phyloP scores from a whole-genome alignment of 2,888 invertebrate species.

The Alentia gelatinosa region DNA sequence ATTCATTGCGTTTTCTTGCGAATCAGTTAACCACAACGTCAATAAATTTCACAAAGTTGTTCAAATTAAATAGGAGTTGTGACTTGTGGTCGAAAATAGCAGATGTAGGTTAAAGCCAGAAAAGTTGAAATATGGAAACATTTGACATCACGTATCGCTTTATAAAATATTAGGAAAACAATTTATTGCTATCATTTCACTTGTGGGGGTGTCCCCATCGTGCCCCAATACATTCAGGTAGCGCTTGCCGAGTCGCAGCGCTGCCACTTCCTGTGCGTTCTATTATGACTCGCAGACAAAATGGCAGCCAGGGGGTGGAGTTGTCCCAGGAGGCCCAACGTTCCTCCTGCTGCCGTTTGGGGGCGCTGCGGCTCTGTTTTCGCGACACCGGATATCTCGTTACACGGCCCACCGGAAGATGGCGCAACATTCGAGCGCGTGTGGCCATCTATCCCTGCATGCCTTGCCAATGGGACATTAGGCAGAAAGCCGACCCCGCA shows the following conservation, averaged over 20 bases:
- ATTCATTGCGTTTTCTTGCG: too few relatives aligned
- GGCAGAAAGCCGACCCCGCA: not conserved
- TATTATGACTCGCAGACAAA: not conserved
- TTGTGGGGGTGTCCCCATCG: too few relatives aligned
- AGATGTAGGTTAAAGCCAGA: too few relatives aligned
- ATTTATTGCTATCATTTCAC: too few relatives aligned
- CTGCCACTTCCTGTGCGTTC: not conserved
- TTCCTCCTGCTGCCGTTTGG: not conserved
- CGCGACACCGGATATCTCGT: conserved; percentile 4
- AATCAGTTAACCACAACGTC: too few relatives aligned
- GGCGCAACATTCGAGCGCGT: conserved; percentile 1
- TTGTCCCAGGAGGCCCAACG: not conserved
- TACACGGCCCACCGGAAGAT: not conserved
- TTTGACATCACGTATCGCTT: too few relatives aligned
- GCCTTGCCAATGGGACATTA: not conserved
- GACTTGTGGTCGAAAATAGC: too few relatives aligned
- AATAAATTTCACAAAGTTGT: too few relatives aligned
- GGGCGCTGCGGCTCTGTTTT: not conserved
- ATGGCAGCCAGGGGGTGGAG: not conserved
- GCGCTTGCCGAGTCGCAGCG: not conserved
- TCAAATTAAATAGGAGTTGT: too few relatives aligned
- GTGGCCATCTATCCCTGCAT: not conserved
- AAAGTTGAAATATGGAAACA: too few relatives aligned
- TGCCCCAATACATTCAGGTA: not conserved
- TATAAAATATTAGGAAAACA: too few relatives aligned